phyloP scores from a whole-genome alignment of 2,888 invertebrate species.

The Leucophenga maculata region DNA sequence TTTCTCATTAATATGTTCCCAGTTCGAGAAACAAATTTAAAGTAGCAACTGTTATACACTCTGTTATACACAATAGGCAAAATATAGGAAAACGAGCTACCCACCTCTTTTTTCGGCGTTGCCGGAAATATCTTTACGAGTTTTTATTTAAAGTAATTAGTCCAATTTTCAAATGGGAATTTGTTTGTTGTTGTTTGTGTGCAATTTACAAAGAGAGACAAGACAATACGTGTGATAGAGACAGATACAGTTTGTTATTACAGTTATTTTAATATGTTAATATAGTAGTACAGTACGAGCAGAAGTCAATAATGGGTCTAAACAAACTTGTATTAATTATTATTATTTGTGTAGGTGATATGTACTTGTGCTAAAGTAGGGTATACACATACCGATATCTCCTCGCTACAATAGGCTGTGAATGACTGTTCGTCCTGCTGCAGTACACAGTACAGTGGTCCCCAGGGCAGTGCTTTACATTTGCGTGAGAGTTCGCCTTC shows the following conservation, averaged over 20 bases:
- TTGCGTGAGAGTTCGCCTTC: slow-evolving; percentile 72
- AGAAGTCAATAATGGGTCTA: too few relatives aligned
- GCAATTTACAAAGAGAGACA: slow-evolving; percentile 9
- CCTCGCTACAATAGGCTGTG: slow-evolving; percentile 81
- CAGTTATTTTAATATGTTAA: background rate
- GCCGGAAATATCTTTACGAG: slow-evolving; percentile 73
- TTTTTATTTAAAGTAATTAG: slow-evolving; percentile 23
- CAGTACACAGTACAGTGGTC: slow-evolving; percentile 81
- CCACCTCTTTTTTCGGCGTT: slow-evolving; percentile 72
- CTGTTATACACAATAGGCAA: slow-evolving; percentile 3
- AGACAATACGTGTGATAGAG: slow-evolving; percentile 4
- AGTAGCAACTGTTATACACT: slow-evolving; percentile 10
- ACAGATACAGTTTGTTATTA: slow-evolving; percentile 13
- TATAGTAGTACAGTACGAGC: too few relatives aligned
- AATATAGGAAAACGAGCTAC: slow-evolving; percentile 49
- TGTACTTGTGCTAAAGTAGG: too few relatives aligned
- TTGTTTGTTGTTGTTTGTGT: slow-evolving; percentile 6
- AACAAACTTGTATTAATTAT: too few relatives aligned
- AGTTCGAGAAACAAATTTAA: slow-evolving; percentile 9
- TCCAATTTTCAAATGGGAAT: background rate
- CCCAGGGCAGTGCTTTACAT: slow-evolving; percentile 74
- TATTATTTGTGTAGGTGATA: too few relatives aligned
- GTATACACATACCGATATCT: slow-evolving; percentile 78
- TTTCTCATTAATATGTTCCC: background rate
- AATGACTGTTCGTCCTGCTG: slow-evolving; percentile 81